Evolutionary conservation across 37 sponge, comb jelly and placozoan species (phyloP).

Genomic region (Halisarca cf. caerulea): DNA sequence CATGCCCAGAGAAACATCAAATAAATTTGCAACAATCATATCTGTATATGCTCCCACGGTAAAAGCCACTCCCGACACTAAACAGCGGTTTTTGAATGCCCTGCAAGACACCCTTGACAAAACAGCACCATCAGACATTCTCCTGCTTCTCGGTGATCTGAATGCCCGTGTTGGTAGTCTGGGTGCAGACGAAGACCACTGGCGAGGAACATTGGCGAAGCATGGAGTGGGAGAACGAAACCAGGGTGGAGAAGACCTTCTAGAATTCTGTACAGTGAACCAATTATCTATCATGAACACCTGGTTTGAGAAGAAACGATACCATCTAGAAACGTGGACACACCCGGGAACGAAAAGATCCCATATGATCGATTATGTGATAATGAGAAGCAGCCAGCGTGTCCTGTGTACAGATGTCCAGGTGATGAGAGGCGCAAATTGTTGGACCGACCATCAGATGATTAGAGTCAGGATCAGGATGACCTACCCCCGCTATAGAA

Average conservation of each 20-base stretch:
- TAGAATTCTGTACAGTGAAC: neutral
- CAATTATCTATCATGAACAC: conserved; percentile 27
- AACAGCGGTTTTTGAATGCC: neutral
- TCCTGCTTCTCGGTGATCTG: neutral
- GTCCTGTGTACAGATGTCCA: neutral
- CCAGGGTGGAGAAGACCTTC: neutral
- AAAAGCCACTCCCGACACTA: neutral
- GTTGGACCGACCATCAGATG: conserved; percentile 21
- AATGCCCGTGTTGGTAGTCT: neutral
- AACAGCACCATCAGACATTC: neutral
- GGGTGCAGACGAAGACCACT: neutral
- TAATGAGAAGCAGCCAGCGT: neutral
- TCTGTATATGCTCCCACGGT: conserved; percentile 1
- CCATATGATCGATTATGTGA: conserved; percentile 8
- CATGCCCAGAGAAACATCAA: no score
- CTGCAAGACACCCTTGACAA: neutral
- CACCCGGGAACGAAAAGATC: conserved; percentile 20
- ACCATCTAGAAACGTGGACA: neutral
- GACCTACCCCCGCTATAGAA: no score
- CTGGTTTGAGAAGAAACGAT: conserved; percentile 4
- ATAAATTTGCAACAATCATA: neutral
- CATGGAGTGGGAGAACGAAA: neutral
- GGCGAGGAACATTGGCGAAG: neutral
- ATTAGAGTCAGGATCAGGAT: neutral
- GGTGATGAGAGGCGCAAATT: no score